Base-by-base conservation (phyloP, 2,888 invertebrate genomes). In the Tupiocoris notatus region DNA sequence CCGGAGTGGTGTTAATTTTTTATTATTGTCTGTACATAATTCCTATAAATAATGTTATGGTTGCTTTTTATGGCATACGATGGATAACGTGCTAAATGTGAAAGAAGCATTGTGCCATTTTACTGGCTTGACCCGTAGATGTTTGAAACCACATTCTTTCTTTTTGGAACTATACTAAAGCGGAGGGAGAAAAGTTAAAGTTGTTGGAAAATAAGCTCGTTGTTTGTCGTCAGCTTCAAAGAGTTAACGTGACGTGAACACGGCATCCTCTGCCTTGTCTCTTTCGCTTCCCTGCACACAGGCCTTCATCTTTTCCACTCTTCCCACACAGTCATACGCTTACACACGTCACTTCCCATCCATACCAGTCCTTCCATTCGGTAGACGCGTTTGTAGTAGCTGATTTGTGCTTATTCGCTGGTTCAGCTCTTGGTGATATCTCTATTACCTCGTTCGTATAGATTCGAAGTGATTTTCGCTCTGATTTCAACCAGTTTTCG, bases 281-380 rank as follows among this genome's bases (percentile, higher is more conserved):
- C 39, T 39, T 39, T 39, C 12, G 39, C 6, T 39, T 12, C 12
- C 12, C 12, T 39, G 39, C 39, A 39, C 39, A 39, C n/a, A n/a
- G 22, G 22, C 23, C 23, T 23, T 22, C n/a, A 63, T 63, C 23
- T 63, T 21, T n/a, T 63, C 16, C 16, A 12, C 24, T 24, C 23
- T 63, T 63, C 63, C 63, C 7, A 20, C 59, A n/a, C 63, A 22
- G 21, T 63, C 63, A 23, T 22, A 63, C 24, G 22, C 21, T 23
- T 23, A 23, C 24, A 63, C 16, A 9, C 22, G 63, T 24, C 63
- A 17, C 63, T 7, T 12, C 63, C 63, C 22, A 63, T 63, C 63
- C 23, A 21, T 22, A 16, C n/a, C n/a, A 12, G 54, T 54, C 54
- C 12, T 7, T 12, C 7, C 9, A 54, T 7, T 54, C 54, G 12